A percentile compares a stretch with the other conserved stretches of the same genome.
These are phyloP conservation scores for Enteromius radiatus DNA, from an alignment of 2,797 vertebrate species.

Conservation along the genomic window DNA sequence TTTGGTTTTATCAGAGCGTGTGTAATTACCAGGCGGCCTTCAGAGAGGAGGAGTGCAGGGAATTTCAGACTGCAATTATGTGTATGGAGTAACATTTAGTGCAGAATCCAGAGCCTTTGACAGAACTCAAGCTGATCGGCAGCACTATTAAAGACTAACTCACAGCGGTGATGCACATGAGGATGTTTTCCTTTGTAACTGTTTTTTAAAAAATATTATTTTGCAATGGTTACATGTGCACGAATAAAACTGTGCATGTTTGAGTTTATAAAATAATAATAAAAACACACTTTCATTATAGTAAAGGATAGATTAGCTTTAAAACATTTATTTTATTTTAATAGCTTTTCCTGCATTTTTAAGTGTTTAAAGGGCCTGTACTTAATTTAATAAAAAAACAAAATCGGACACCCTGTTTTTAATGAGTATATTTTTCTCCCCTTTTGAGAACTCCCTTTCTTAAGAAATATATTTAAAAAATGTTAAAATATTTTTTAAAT, in stretches of 20 bases:
- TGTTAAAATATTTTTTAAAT: neutral
- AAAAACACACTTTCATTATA: neutral
- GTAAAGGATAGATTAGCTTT: neutral
- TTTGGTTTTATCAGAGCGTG: constrained; percentile 16
- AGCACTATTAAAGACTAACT: neutral
- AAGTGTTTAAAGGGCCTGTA: neutral
- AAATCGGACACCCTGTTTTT: neutral
- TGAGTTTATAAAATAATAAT: neutral
- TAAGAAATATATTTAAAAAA: neutral
- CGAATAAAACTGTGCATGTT: neutral
- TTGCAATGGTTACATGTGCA: neutral
- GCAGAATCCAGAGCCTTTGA: constrained; percentile 10
- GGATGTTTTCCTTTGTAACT: neutral
- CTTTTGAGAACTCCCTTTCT: neutral
- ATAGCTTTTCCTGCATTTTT: neutral
- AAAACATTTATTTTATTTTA: neutral
- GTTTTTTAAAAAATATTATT: constrained; percentile 6
- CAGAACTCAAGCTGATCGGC: neutral
- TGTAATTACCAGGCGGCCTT: constrained; percentile 26
- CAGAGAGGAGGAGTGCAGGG: constrained; percentile 4
- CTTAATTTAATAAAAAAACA: too few species aligned
- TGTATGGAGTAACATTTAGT: constrained; percentile 15
- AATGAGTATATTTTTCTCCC: neutral
- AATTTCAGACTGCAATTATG: constrained; percentile 36
- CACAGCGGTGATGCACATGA: neutral